Evolutionary conservation across 1,140 invertebrate species (phyloP), one percentile per base, ranked within the genome.

Genomic region (Sarcophaga bullata): DNA sequence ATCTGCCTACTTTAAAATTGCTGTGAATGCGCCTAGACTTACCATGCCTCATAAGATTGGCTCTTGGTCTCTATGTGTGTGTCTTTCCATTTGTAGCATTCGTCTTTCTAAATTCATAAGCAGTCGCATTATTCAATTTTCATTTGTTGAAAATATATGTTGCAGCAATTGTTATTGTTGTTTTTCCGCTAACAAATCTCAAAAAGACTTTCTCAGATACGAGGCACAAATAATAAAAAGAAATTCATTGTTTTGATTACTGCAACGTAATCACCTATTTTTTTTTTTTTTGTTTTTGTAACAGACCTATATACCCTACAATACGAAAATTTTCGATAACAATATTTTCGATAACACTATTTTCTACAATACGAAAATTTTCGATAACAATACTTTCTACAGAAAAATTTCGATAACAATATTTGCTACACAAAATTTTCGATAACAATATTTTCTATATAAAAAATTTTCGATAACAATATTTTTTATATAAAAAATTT

Each of bases 231-330:
- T 37, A 37, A 37, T 37, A 68, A 8, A 25, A n/a, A 68, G 19
- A 68, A 68, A 62, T 68, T n/a, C 62, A 68, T 68, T 68, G 62
- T 68, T 68, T 68, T 68, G 58, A 19, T 68, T 68, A 68, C 19
- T 68, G n/a, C 58, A 68, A 68, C n/a, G 58, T 68, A 68, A 68
- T 68, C 62, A 10, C 62, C 17, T 68, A 8, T 8, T 17, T 68
- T 68, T 68, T 8, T 17, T 7, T 68, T 17, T 68, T 68, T 68
- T 8, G 0, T 7, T 68, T 25, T 8, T 68, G 7, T 68, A 68
- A 68, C 1, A 19, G 62, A n/a, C 5, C 17, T 37, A 68, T 9
- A 68, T 19, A 68, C 17, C 62, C 6, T 68, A 8, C 8, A 19
- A 19, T 68, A 37, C 25, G 25, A 37, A 37, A 37, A 37, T 4